phyloP scores from a whole-genome alignment of 2,113 vertebrate genomes.

The Syrmaticus mikado region DNA sequence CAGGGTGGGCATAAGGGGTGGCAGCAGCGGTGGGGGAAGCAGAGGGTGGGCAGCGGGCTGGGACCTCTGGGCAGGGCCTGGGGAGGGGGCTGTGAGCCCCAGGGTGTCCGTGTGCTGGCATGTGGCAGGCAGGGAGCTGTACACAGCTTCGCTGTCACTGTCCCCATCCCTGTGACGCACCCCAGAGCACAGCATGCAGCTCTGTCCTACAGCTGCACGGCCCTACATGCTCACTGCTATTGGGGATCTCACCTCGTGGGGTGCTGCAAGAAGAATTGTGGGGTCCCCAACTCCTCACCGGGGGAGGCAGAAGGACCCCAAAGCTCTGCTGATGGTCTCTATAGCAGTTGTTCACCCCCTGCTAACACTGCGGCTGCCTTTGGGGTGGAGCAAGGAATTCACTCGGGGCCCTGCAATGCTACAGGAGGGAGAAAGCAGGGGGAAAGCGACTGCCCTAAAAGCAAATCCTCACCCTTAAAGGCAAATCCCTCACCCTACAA shows the following conservation, averaged over 20 bases:
- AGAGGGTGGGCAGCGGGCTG: rapidly evolving
- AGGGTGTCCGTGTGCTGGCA: neutral
- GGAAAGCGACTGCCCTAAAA: neutral
- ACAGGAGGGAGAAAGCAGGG: neutral
- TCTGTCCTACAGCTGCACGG: neutral
- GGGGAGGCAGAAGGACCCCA: conserved; percentile 28
- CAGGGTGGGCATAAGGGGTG: rapidly evolving
- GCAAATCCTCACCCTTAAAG: too few relatives aligned
- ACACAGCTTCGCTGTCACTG: rapidly evolving
- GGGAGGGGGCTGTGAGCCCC: neutral
- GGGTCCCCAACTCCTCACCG: conserved; percentile 5
- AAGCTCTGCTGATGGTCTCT: conserved; percentile 47
- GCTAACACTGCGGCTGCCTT: neutral
- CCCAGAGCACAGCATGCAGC: neutral
- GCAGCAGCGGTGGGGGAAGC: neutral
- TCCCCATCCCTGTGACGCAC: neutral
- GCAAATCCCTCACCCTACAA: neutral
- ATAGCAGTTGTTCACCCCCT: conserved; percentile 36
- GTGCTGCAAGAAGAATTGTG: neutral
- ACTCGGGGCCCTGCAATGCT: neutral
- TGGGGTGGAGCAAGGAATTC: conserved; percentile 11
- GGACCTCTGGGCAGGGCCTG: neutral
- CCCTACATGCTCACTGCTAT: neutral
- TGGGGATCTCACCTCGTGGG: conserved; percentile 13
- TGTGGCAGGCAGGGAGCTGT: neutral